phyloP scores from a whole-genome alignment of 2,113 vertebrate species.

The human region DNA sequence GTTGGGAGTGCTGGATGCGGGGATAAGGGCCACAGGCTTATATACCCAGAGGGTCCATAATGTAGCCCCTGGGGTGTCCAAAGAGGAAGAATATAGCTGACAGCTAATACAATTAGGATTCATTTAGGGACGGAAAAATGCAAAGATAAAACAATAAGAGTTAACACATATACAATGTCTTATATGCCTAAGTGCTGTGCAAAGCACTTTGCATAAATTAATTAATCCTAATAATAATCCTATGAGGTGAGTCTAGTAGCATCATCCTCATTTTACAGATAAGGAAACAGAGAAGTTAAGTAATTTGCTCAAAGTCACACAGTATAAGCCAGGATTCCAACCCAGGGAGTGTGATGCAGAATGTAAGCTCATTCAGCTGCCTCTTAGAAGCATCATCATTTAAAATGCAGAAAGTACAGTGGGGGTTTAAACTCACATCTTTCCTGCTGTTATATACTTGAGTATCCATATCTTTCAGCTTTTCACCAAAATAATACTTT shows the following conservation, averaged over 20 bases:
- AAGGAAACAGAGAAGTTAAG: background rate
- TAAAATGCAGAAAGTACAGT: background rate
- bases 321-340: background rate
- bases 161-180: background rate
- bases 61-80: background rate
- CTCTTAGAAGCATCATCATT: background rate
- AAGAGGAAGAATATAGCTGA: background rate
- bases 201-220: background rate
- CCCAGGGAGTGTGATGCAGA: background rate
- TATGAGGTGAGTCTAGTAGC: background rate
- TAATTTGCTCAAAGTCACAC: background rate
- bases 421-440: background rate
- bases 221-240: background rate
- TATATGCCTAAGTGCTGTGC: background rate
- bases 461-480: background rate
- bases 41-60: background rate
- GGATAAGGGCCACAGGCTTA: background rate
- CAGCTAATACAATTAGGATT: background rate
- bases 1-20: background rate
- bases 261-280: background rate
- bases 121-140: background rate
- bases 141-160: background rate
- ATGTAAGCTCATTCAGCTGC: background rate
- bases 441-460: background rate
- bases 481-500: background rate